Base-by-base conservation (phyloP, 2,888 invertebrate genomes). In the Monopis laevigella region DNA sequence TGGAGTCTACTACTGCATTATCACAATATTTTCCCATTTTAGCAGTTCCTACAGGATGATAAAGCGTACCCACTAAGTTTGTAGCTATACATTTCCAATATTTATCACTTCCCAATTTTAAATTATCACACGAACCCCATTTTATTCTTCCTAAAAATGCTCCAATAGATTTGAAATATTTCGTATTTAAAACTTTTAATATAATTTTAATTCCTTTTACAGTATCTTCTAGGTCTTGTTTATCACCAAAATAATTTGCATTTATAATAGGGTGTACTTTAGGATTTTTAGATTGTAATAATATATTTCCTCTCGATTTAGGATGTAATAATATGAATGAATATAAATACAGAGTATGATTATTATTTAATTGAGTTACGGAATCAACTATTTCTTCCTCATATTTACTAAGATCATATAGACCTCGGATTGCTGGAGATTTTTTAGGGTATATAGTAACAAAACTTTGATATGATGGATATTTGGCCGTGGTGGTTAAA, bases 1-100 rank as follows among this genome's bases (percentile, higher is more conserved):
- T 63, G 1, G 86, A 82, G 58, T 87, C 86, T 1, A 88, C 87
- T 2, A 88, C 88, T 0, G 88, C 24, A 36, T 27, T 32, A n/a
- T n/a, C 24, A 17, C 13, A 16, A 28, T 40, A 26, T 18, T 28
- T 16, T n/a, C 43, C 43, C 43, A 43, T 43, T 12, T 12, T 40
- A 14, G 39, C 32, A 2, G 43, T 40, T 11, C 43, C 43, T 8
- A 35, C 32, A 17, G 43, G 40, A 40, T 43, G 43, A 24, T 13
- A 43, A 12, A 40, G n/a, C 1, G 40, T 40, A 10, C 10, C 8
- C 8, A 46, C 55, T 45, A 60, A 55, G 54, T 89, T 88, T 11
- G 85, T 58, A 44, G 58, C 53, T 36, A 63, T 53, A 45, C 68
- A 65, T 47, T 53, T 53, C 69, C 70, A 69, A 46, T 72, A 70